Evolutionary conservation across 2,113 vertebrate genomes (phyloP).

Genomic region (Cardinalis cardinalis): DNA sequence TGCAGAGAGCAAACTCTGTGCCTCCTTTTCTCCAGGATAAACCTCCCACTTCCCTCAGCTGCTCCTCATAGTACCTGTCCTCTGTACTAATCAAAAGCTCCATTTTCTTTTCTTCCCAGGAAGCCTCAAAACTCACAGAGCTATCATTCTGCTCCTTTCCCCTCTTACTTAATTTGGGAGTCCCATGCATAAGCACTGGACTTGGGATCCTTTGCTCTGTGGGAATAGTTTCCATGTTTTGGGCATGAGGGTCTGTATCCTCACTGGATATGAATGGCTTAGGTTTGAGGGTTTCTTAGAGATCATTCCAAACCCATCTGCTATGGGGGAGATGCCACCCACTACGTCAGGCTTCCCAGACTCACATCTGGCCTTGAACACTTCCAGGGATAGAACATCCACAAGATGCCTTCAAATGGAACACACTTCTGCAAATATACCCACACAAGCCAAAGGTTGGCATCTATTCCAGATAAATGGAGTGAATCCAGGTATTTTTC

Average conservation of each 20-base stretch:
- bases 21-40: background rate
- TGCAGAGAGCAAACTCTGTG: background rate
- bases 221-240: background rate
- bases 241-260: rapidly evolving
- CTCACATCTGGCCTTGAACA: background rate
- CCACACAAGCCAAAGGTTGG: background rate
- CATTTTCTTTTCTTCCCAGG: background rate
- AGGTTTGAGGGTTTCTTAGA: background rate
- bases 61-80: background rate
- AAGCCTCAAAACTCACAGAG: background rate
- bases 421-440: background rate
- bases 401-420: background rate
- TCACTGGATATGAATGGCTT: background rate
- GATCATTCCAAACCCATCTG: background rate
- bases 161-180: background rate
- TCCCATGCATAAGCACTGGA: background rate
- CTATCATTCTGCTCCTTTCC: background rate
- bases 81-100: background rate
- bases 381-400: background rate
- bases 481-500: background rate
- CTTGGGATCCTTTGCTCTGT: background rate
- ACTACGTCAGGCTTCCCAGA: background rate
- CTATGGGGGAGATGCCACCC: background rate
- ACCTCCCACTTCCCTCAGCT: background rate
- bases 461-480: background rate